Evolutionary conservation across 2,113 vertebrate genomes (phyloP).

Genomic region (Pycnonotus jocosus): DNA sequence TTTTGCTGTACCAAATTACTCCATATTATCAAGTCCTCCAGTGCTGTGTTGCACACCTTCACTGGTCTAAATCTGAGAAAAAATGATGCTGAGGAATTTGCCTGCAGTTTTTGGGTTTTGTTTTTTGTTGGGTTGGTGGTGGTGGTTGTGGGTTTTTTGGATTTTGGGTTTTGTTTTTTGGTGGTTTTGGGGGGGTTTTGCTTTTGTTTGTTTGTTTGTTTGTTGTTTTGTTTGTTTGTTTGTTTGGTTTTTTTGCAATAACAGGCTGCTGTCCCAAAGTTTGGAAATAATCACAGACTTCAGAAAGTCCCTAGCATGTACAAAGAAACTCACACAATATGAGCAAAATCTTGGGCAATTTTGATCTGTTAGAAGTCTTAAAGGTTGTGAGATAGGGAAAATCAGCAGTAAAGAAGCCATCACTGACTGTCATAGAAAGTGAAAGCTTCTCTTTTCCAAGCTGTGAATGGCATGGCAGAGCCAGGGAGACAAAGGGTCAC

Average conservation of each 20-base stretch:
- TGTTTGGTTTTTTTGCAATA: too few relatives aligned
- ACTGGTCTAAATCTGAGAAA: not conserved
- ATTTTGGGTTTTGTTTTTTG: not conserved
- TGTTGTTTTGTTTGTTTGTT: not conserved
- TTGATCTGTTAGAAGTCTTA: not conserved
- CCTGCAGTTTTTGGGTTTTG: not conserved
- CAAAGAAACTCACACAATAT: not conserved
- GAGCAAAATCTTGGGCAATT: not conserved
- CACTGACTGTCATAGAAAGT: not conserved
- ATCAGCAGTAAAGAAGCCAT: not conserved
- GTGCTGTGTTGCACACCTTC: accelerated
- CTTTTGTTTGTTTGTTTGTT: not conserved
- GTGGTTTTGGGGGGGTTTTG: too few relatives aligned
- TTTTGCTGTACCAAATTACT: not conserved
- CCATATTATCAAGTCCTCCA: not conserved
- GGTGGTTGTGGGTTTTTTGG: not conserved
- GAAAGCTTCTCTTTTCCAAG: not conserved
- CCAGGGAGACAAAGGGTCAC: not conserved
- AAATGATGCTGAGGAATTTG: not conserved
- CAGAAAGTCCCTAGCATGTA: not conserved
- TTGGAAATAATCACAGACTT: not conserved
- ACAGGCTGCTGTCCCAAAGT: too few relatives aligned
- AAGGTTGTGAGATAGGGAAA: not conserved
- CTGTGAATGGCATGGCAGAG: not conserved
- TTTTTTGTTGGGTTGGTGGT: too few relatives aligned